Evolutionary conservation across 2,113 vertebrate genomes (phyloP).

Genomic region (Myotis davidii): DNA sequence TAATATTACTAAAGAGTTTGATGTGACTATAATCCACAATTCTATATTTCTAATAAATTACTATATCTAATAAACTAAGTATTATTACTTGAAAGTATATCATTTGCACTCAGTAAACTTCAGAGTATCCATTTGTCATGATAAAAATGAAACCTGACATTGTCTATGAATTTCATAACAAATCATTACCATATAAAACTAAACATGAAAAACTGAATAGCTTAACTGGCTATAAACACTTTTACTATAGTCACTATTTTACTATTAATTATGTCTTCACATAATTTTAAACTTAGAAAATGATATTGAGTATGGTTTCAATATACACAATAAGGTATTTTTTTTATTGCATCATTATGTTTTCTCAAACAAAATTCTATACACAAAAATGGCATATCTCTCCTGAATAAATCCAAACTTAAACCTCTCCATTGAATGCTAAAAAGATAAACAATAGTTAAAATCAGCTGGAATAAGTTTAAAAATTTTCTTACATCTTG

Average conservation of each 20-base stretch:
- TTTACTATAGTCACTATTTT: not conserved
- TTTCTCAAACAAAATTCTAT: not conserved
- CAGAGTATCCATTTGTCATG: slow-evolving; percentile 16
- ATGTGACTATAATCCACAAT: not conserved
- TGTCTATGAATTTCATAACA: not conserved
- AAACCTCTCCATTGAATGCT: not conserved
- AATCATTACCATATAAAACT: not conserved
- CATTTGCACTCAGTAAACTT: not conserved
- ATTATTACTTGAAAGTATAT: slow-evolving; percentile 32
- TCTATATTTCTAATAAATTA: not conserved
- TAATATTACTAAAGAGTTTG: slow-evolving; percentile 36
- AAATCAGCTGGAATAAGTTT: not conserved
- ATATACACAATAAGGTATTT: not conserved
- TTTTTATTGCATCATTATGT: not conserved
- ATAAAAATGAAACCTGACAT: slow-evolving; percentile 24
- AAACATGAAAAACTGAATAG: not conserved
- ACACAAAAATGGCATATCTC: not conserved
- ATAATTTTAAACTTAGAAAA: slow-evolving; percentile 34
- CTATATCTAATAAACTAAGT: not conserved
- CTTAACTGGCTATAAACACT: not conserved
- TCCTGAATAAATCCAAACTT: not conserved
- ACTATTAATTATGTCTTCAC: not conserved
- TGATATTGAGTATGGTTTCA: not conserved
- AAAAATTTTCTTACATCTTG: not conserved
- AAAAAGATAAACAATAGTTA: not conserved